phyloP scores from a whole-genome alignment of 2,113 vertebrate genomes.

The Perognathus longimembris region DNA sequence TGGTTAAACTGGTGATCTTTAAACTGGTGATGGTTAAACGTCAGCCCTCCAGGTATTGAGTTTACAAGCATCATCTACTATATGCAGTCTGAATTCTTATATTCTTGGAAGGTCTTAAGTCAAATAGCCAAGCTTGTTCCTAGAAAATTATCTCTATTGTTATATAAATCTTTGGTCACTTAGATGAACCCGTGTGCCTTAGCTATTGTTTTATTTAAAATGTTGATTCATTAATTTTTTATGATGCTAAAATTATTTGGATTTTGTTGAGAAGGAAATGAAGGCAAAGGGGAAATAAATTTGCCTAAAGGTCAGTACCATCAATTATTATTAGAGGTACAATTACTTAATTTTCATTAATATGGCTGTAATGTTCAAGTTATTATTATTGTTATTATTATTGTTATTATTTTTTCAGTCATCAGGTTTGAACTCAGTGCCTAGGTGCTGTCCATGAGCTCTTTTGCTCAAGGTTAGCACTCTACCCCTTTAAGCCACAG shows the following conservation, averaged over 20 bases:
- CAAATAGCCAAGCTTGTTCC: not conserved
- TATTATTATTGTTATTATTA: no score
- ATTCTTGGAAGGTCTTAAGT: not conserved
- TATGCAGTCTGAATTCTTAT: not conserved
- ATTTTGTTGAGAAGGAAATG: not conserved
- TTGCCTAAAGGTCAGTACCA: not conserved
- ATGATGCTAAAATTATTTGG: no score
- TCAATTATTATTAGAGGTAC: not conserved
- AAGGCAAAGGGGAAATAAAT: not conserved
- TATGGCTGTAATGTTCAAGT: not conserved
- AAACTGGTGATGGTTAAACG: no score
- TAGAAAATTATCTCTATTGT: not conserved
- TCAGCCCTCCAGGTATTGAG: no score
- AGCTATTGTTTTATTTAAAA: not conserved
- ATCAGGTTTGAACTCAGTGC: no score
- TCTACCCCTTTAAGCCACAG: no score
- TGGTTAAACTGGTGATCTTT: no score
- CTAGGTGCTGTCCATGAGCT: no score
- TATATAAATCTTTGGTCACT: not conserved
- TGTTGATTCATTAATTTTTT: not conserved
- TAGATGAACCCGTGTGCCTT: not conserved
- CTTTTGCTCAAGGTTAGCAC: no score
- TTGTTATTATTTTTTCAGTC: no score
- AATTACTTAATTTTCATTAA: not conserved
- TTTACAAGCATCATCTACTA: no score